A percentile compares a stretch with the other conserved stretches of the same genome.
These are phyloP conservation scores for Mylabris phalerata DNA, from an alignment of 1,140 invertebrate species.

Conservation along the genomic window DNA sequence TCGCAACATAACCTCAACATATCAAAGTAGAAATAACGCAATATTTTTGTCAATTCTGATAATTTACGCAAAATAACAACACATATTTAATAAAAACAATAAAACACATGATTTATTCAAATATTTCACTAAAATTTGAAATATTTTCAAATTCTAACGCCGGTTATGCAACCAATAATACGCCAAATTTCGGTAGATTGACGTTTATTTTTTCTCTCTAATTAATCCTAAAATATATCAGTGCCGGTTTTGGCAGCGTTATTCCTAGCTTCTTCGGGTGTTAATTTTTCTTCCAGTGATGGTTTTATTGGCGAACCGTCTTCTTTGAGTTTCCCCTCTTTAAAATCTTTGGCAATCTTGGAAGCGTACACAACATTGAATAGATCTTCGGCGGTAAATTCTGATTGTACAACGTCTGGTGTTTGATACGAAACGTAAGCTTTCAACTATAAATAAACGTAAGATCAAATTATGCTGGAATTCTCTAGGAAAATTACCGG, in stretches of 20 bases:
- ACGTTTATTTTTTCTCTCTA: no score
- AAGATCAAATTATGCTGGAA: constrained; percentile 3
- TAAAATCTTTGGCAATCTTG: constrained; percentile 75
- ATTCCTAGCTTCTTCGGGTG: constrained; percentile 60
- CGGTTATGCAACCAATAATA: no score
- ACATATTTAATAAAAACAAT: no score
- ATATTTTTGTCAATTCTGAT: no score
- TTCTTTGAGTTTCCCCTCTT: constrained; percentile 59
- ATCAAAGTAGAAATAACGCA: background rate
- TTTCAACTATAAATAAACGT: constrained; percentile 59
- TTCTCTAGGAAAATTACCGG: constrained; percentile 43
- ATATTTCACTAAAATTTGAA: no score
- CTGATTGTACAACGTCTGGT: constrained; percentile 63
- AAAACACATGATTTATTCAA: no score
- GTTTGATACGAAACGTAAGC: constrained; percentile 88
- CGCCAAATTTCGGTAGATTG: no score
- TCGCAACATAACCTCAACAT: constrained; percentile 2
- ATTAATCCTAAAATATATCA: constrained; percentile 58
- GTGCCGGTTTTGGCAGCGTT: constrained; percentile 65
- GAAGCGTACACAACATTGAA: constrained; percentile 76
- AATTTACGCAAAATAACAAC: background rate
- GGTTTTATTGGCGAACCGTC: constrained; percentile 65
- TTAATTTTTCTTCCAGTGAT: constrained; percentile 62
- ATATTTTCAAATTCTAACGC: no score
- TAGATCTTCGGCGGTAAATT: constrained; percentile 78